These are phyloP conservation scores for Morphnarchus princeps DNA, from an alignment of 2,113 vertebrate species.

Conservation along the genomic window DNA sequence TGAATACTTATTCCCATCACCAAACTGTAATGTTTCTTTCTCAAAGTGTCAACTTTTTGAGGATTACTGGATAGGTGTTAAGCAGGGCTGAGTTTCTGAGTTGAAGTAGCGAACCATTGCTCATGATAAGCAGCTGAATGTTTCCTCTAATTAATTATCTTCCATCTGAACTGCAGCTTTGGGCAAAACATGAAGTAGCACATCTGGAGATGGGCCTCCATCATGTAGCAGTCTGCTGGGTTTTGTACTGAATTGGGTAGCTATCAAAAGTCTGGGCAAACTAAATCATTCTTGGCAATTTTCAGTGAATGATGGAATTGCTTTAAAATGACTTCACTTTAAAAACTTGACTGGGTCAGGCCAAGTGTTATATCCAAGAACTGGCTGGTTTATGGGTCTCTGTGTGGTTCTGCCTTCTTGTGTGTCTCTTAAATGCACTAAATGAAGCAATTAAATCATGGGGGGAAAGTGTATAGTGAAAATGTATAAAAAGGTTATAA, in stretches of 20 bases:
- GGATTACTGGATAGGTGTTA: not conserved
- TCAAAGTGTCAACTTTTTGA: not conserved
- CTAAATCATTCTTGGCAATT: not conserved
- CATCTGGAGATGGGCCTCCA: not conserved
- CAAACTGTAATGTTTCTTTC: not conserved
- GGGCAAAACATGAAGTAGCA: not conserved
- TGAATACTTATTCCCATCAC: not conserved
- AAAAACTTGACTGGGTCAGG: not conserved
- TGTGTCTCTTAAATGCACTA: not conserved
- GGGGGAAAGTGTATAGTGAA: not conserved
- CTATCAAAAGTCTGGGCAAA: not conserved
- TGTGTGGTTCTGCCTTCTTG: not conserved
- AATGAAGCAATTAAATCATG: not conserved
- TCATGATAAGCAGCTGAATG: not conserved
- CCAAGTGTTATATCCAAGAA: not conserved
- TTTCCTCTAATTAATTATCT: not conserved
- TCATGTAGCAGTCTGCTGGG: not conserved
- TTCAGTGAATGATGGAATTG: not conserved
- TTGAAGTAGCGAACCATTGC: not conserved
- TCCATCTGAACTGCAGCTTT: rapidly evolving
- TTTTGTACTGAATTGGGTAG: not conserved
- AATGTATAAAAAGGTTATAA: not conserved
- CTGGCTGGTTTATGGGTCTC: not conserved
- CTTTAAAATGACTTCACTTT: not conserved
- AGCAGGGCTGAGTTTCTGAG: not conserved